Evolutionary conservation across 2,797 vertebrate species (phyloP), one percentile per base, ranked within the genome.

Genomic region (Megalops cyprinoides): DNA sequence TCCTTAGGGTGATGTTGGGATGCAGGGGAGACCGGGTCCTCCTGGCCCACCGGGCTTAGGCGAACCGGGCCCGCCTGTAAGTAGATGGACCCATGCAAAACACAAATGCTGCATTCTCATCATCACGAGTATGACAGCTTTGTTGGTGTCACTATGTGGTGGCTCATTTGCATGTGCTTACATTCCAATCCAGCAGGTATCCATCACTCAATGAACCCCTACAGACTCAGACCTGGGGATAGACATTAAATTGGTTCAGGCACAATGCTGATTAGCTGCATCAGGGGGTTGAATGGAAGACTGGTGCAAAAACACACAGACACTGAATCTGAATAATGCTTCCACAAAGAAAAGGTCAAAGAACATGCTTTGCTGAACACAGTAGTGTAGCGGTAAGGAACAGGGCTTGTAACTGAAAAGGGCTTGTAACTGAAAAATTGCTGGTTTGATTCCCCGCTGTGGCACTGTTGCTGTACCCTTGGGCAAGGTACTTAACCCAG

Each of bases 1-100:
- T 91, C 84, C 90, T 14, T 86, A 98, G 97, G 97, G 97, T 87
- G 95, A 96, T 84, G 90, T 90, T 0, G 97, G 97, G 82, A 90
- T 94, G 87, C 95, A 93, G 83, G 97, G 97, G 31, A 91, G 96
- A 86, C 81, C 89, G 0, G 97, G 97, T 39, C 96, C 96, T 71
- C 87, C 84, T 78, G 97, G 97, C 65, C 96, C 94, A 39, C 93
- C 90, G 0, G 97, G 97, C 81, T 69, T 95, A 74, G 97, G 97
- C 81, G 96, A 97, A 90, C 90, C 91, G 39, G 97, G 97, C 80
- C 87, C 86, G 81, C 90, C 83, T 88, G 97, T 98, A 92, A 90
- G 97, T 95, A 82, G 48, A 84, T 73, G 82, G 25, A 69, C 15
- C 10, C 14, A 53, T 3, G 18, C 15, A 15, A 15, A 0, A 10